phyloP scores from a whole-genome alignment of 2,797 vertebrate genomes.

The Allobates femoralis region DNA sequence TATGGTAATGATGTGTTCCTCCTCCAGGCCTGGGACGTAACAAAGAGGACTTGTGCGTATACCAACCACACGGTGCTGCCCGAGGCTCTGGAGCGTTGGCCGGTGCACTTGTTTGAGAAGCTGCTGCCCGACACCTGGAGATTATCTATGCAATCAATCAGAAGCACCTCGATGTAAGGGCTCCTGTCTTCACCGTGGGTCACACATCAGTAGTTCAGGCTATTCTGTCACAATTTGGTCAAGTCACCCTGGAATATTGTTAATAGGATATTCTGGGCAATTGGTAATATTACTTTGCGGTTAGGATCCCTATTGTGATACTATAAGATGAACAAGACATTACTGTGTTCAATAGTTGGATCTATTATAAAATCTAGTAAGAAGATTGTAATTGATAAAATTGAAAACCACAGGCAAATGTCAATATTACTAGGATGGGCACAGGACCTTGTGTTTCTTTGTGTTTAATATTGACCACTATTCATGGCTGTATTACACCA shows the following conservation, averaged over 20 bases:
- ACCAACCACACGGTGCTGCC: conserved; percentile 98
- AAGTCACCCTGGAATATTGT: too few relatives aligned
- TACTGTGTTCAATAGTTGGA: too few relatives aligned
- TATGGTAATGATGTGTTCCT: conserved; percentile 15
- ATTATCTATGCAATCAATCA: conserved; percentile 95
- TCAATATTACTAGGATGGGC: too few relatives aligned
- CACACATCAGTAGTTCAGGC: neutral
- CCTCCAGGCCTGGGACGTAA: conserved; percentile 92
- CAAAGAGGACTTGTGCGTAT: conserved; percentile 90
- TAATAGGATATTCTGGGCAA: too few relatives aligned
- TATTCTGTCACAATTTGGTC: too few relatives aligned
- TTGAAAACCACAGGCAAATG: too few relatives aligned
- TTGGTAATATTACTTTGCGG: too few relatives aligned
- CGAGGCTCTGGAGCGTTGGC: conserved; percentile 96
- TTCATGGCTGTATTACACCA: neutral
- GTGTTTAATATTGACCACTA: neutral
- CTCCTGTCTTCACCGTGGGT: neutral
- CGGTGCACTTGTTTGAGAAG: conserved; percentile 89
- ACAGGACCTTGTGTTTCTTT: neutral
- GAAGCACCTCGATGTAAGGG: conserved; percentile 88
- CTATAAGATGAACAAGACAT: too few relatives aligned
- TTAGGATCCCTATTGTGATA: too few relatives aligned
- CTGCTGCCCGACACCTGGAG: conserved; percentile 94
- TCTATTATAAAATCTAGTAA: too few relatives aligned
- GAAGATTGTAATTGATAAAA: too few relatives aligned